These are phyloP conservation scores for Procambarus virginalis DNA, from an alignment of 1,140 invertebrate species.

Conservation along the genomic window DNA sequence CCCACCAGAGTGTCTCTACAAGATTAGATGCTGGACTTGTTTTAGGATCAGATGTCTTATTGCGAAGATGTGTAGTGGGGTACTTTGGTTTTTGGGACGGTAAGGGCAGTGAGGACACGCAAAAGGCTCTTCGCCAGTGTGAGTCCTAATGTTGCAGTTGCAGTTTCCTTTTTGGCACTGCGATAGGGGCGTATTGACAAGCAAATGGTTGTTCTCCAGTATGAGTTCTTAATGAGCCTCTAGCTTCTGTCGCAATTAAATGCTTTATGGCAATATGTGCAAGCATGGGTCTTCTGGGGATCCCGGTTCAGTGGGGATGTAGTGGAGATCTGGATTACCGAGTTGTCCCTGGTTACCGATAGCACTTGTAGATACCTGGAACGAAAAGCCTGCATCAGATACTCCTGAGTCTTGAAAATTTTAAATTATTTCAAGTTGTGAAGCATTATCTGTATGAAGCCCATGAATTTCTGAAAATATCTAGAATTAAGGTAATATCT, in stretches of 20 bases:
- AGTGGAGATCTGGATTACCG: background rate
- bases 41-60: conserved; percentile 26
- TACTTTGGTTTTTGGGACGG: conserved; percentile 56
- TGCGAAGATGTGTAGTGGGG: conserved; percentile 50
- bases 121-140: conserved; percentile 59
- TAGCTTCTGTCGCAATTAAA: conserved; percentile 52
- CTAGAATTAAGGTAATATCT: too few species aligned
- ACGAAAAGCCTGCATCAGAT: background rate
- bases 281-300: conserved; percentile 15
- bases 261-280: conserved; percentile 30
- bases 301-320: background rate
- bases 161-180: conserved; percentile 56
- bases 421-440: too few species aligned
- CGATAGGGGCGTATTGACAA: conserved; percentile 54
- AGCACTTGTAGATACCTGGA: background rate
- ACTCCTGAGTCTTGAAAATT: background rate
- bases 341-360: background rate
- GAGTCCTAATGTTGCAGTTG: conserved; percentile 55
- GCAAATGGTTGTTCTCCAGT: conserved; percentile 56
- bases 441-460: too few species aligned
- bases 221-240: conserved; percentile 49
- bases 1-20: background rate
- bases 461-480: too few species aligned
- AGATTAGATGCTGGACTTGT: background rate
- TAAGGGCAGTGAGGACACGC: conserved; percentile 44